Evolutionary conservation across 2,113 vertebrate species (phyloP), one percentile per base, ranked within the genome.

Genomic region (Panthera leo): DNA sequence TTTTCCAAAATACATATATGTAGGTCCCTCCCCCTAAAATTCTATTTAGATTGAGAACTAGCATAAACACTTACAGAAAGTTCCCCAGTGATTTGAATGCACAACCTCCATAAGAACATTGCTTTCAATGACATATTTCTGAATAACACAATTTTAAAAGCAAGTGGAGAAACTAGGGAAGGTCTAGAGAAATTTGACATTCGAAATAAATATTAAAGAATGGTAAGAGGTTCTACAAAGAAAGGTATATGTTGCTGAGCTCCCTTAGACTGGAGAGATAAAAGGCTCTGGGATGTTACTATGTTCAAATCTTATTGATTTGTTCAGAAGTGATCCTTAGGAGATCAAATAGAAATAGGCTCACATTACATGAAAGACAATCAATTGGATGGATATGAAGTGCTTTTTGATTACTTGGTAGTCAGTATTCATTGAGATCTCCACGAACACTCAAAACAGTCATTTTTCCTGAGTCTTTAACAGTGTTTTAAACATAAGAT

Each of bases 91-190:
- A 73, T 29, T 87, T 51, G 42, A 53, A 53, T 1, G 15, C 1
- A 34, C 36, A 85, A 29, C 36, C 36, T 79, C 83, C 51, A 25
- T 16, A n/a, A 36, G 58, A 80, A 78, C 15, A 67, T 4, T 75
- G 45, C 23, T 90, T 48, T 92, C 55, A 48, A 39, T 94, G 42
- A 5, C 63, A 51, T 10, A 63, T 80, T 96, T 93, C 67, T 84
- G 34, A 68, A 58, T 5, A 85, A 31, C 39, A 73, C 31, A 94
- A 25, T 92, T 95, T 91, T 70, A 91, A 92, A 96, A 83, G 51
- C 71, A 86, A 25, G 12, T 79, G n/a, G 65, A 78, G 7, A 89
- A 95, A 93, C 65, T 80, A 71, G 36, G 48, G 23, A 65, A 65
- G 23, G 48, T 70, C 36, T 34, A 11, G 14, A 79, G 83, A 89